phyloP scores from a whole-genome alignment of 1,140 invertebrate species.

The Colletes latitarsis region DNA sequence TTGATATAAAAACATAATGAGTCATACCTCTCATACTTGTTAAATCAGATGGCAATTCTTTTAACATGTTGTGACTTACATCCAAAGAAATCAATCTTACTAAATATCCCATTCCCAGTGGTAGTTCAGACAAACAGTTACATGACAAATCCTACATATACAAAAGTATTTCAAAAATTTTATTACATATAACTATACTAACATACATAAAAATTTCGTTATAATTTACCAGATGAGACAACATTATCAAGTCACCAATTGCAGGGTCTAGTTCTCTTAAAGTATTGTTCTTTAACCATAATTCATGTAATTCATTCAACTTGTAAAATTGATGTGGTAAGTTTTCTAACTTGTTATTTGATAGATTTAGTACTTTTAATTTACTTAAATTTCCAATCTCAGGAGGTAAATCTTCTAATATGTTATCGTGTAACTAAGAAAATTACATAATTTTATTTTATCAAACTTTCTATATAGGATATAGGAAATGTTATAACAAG shows the following conservation, averaged over 20 bases:
- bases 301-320: conserved; percentile 84
- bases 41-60: conserved; percentile 83
- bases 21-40: conserved; percentile 81
- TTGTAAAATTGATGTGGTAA: conserved; percentile 86
- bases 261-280: conserved; percentile 82
- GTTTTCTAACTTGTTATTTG: conserved; percentile 87
- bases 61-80: conserved; percentile 83
- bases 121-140: conserved; percentile 83
- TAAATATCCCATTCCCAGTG: conserved; percentile 83
- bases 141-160: conserved; percentile 83
- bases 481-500: background rate
- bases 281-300: conserved; percentile 87
- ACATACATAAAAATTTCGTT: conserved; percentile 1
- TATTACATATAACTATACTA: background rate
- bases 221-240: conserved; percentile 84
- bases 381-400: conserved; percentile 89
- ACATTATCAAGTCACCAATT: conserved; percentile 88
- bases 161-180: background rate
- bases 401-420: conserved; percentile 85
- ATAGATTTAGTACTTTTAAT: conserved; percentile 89
- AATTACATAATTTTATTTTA: conserved; percentile 20
- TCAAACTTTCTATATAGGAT: conserved; percentile 8
- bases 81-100: conserved; percentile 82
- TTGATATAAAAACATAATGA: background rate
- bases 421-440: conserved; percentile 90